Percentiles rank a stretch among this genome's conserved stretches.
These are phyloP conservation scores for Callocephalon fimbriatum DNA, from an alignment of 2,113 vertebrate species.

Conservation along the genomic window DNA sequence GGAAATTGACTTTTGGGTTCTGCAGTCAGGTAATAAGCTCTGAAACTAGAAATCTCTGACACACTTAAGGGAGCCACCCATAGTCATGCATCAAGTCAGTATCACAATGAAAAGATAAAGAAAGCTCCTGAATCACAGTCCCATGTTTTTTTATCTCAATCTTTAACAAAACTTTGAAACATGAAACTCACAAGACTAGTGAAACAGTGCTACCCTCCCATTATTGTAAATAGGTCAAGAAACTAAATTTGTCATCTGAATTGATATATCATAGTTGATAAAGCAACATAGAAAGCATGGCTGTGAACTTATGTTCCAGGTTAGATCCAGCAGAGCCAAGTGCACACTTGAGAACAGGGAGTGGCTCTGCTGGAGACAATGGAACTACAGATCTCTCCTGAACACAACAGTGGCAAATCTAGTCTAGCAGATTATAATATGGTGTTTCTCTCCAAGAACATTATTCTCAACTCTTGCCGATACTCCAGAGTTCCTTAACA, in stretches of 20 bases:
- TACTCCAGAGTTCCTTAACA: background rate
- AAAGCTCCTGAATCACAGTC: background rate
- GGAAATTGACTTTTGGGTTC: background rate
- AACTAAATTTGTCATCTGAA: background rate
- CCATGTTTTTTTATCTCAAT: background rate
- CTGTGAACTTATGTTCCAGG: background rate
- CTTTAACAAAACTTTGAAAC: background rate
- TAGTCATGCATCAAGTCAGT: background rate
- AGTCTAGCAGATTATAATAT: background rate
- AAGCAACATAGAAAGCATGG: background rate
- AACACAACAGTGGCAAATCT: background rate
- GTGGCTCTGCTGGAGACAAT: background rate
- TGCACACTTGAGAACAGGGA: background rate
- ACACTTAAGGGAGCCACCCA: background rate
- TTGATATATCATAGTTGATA: background rate
- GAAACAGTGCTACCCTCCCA: background rate
- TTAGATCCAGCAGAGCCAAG: background rate
- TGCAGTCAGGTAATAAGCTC: background rate
- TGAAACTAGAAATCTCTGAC: background rate
- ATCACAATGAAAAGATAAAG: background rate
- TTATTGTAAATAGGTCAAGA: background rate
- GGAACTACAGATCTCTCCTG: background rate
- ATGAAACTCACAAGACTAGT: background rate
- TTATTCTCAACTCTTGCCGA: background rate
- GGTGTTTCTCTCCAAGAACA: background rate